Base-by-base conservation (phyloP, 2,888 invertebrate species). In the Eupeodes luniger region DNA sequence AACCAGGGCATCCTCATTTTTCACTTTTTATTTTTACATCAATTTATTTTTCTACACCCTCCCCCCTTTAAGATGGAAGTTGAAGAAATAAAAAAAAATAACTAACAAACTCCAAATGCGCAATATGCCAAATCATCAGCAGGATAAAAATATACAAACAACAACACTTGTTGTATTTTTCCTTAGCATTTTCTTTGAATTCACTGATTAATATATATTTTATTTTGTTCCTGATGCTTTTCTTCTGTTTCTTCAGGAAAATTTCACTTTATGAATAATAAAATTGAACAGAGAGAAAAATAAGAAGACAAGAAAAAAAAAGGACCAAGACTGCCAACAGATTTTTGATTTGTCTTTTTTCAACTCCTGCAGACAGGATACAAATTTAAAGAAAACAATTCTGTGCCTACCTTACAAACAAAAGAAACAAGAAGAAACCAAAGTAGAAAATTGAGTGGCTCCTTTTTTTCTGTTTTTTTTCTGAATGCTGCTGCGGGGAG, bases 281-380 rank as follows among this genome's bases (percentile, higher is more conserved):
- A 70, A 70, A 55, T 55, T 55, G 69, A 40, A 51, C n/a, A 34
- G 10, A 34, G 72, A 64, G 16, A 57, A 62, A 57, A 61, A 27
- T 27, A 27, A 27, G 27, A 27, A 27, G 27, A 27, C 27, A 27
- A 27, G 27, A 57, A 47, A n/a, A 66, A 44, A 44, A 74, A 34
- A 61, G 49, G 16, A 44, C 36, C 49, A 34, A 79, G 53, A 44
- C 19, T 66, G 66, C 66, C 57, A 77, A 57, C 62, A 51, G 70
- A 82, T 78, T 79, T 74, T 79, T 74, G 79, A 74, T 84, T 84
- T 84, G 74, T 79, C 59, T 67, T 74, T 55, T 61, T 19, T 44
- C 40, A 55, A 61, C 53, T 76, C 47, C 74, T 66, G 66, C 81
- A 59, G 61, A 67, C 81, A 81, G 66, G 59, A 72, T 59, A 49